phyloP scores from a whole-genome alignment of 2,797 vertebrate genomes.

The Lycodopsis pacificus region DNA sequence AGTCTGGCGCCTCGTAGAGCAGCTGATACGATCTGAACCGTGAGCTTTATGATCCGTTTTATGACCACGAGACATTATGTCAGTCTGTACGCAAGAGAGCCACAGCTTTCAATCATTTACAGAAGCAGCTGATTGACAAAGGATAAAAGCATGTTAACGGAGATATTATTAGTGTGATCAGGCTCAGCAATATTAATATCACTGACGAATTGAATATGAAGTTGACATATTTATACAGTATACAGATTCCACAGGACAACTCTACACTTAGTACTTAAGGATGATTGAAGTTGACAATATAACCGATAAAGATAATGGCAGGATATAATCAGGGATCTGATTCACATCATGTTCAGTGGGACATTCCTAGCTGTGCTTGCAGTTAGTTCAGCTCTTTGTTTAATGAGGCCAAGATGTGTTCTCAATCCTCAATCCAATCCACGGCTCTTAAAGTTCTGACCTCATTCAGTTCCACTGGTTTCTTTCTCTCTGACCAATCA shows the following conservation, averaged over 20 bases:
- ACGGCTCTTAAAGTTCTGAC: slow-evolving; percentile 15
- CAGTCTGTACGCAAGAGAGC: background rate
- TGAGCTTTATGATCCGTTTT: too few species aligned
- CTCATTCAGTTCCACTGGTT: slow-evolving; percentile 18
- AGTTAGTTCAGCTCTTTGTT: slow-evolving; percentile 25
- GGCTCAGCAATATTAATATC: too few species aligned
- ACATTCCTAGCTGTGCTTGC: slow-evolving; percentile 18
- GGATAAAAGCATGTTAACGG: too few species aligned
- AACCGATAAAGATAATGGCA: background rate
- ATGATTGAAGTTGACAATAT: background rate
- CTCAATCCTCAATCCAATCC: slow-evolving; percentile 1
- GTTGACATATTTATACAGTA: background rate
- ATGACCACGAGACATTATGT: too few species aligned
- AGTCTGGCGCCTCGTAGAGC: too few species aligned
- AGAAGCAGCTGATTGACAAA: background rate
- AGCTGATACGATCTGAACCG: too few species aligned
- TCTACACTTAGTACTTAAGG: background rate
- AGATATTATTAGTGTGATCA: too few species aligned
- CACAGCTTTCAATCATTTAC: background rate
- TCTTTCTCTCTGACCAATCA: slow-evolving; percentile 29
- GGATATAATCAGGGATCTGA: background rate
- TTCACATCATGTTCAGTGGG: background rate
- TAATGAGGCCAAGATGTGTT: slow-evolving; percentile 43
- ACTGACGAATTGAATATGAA: background rate
- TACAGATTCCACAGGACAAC: background rate